These are phyloP conservation scores for Aporophyla nigra DNA, from an alignment of 2,888 invertebrate species.

Conservation along the genomic window DNA sequence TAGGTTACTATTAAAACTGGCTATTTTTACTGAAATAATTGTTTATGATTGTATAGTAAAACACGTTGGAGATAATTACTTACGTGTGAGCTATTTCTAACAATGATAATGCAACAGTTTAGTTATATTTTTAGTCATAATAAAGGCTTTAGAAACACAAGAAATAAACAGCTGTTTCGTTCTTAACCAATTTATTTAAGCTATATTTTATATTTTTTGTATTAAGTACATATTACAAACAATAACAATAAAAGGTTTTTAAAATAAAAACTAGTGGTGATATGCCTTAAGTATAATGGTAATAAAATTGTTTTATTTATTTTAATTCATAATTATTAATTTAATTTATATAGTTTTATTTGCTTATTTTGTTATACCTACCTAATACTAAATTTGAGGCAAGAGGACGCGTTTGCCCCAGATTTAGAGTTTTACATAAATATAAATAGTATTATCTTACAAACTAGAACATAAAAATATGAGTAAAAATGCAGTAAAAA, in stretches of 20 bases:
- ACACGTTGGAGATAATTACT: not conserved
- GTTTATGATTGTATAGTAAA: not conserved
- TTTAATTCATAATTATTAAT: slow-evolving; percentile 14
- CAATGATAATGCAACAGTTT: not conserved
- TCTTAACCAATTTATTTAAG: slow-evolving; percentile 55
- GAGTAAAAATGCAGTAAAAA: slow-evolving; percentile 87
- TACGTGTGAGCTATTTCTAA: not conserved
- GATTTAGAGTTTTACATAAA: slow-evolving; percentile 69
- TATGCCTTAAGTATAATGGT: slow-evolving; percentile 50
- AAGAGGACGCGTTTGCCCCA: slow-evolving; percentile 89
- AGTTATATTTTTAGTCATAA: not conserved
- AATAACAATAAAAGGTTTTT: not conserved
- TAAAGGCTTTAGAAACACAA: not conserved
- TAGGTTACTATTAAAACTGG: not conserved
- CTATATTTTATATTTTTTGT: slow-evolving; percentile 57
- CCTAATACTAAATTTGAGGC: slow-evolving; percentile 77
- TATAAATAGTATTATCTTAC: slow-evolving; percentile 6
- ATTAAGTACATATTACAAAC: slow-evolving; percentile 79
- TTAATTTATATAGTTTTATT: not conserved
- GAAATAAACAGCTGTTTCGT: slow-evolving; percentile 48
- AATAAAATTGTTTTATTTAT: not conserved
- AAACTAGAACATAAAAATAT: slow-evolving; percentile 58
- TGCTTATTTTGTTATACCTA: not conserved
- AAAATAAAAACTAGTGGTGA: slow-evolving; percentile 34
- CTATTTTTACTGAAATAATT: not conserved